These are phyloP conservation scores for Grus americana DNA, from an alignment of 2,113 vertebrate genomes.

Conservation along the genomic window DNA sequence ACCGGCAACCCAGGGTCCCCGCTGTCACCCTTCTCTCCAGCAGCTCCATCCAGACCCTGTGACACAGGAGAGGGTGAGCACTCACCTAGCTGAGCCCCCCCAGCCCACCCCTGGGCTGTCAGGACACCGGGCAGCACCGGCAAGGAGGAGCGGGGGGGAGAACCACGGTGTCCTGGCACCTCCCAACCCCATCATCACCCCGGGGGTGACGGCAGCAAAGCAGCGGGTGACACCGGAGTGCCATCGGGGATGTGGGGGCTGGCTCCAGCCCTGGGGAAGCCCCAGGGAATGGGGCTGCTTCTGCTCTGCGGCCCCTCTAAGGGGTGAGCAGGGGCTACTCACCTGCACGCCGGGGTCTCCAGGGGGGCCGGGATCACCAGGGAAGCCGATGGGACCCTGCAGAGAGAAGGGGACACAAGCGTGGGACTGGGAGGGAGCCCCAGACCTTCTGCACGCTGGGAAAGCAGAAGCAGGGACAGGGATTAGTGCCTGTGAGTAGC, in stretches of 20 bases:
- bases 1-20: conserved; percentile 87
- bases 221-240: background rate
- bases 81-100: background rate
- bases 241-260: fast-evolving
- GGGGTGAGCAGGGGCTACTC: background rate
- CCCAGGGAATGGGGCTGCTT: background rate
- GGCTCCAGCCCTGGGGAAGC: background rate
- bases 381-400: conserved; percentile 85
- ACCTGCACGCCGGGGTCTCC: conserved; percentile 86
- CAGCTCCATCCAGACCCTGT: conserved; percentile 83
- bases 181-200: background rate
- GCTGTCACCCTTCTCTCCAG: conserved; percentile 84
- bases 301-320: background rate
- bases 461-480: background rate
- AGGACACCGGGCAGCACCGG: background rate
- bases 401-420: background rate
- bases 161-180: background rate
- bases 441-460: background rate
- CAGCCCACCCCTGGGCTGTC: background rate
- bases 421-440: background rate
- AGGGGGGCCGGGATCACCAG: conserved; percentile 81
- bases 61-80: background rate
- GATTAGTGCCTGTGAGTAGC: background rate
- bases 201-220: background rate
- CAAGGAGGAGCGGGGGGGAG: fast-evolving